Conservation (phyloP, 2,888 invertebrate species). For the Tetragonula carbonaria region DNA sequence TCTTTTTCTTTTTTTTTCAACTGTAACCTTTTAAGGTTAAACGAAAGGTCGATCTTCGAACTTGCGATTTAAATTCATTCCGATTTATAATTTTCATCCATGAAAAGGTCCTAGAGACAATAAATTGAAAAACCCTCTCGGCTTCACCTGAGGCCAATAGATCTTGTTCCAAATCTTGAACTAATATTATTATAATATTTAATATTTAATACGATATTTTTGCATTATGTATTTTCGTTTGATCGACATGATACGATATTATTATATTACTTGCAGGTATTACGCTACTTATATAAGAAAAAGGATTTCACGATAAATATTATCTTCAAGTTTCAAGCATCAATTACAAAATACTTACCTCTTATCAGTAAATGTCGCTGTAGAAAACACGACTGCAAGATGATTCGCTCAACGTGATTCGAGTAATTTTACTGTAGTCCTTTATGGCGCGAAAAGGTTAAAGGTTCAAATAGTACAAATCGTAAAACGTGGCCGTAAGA, state of each 20-base stretch:
- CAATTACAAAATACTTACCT: not conserved
- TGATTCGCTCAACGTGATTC: not conserved
- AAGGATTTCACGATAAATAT: too few species aligned
- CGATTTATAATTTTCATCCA: not conserved
- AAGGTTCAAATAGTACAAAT: not conserved
- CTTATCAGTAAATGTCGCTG: not conserved
- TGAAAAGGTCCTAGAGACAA: not conserved
- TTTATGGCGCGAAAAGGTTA: not conserved
- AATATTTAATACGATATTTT: not conserved
- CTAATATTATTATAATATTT: not conserved
- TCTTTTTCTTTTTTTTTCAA: constrained; percentile 18
- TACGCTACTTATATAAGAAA: too few species aligned
- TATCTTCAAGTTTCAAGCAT: too few species aligned
- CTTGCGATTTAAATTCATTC: not conserved
- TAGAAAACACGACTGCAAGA: not conserved
- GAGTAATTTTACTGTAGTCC: not conserved
- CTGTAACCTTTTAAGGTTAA: not conserved
- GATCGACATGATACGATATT: too few species aligned
- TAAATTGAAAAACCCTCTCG: not conserved
- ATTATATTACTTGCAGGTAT: too few species aligned
- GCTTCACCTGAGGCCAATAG: not conserved
- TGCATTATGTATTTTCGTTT: too few species aligned
- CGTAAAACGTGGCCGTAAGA: not conserved
- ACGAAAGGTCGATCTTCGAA: not conserved
- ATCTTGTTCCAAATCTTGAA: too few species aligned